A percentile compares a stretch with the other conserved stretches of the same genome.
Evolutionary conservation across 2,797 vertebrate species (phyloP).

Genomic region (Anniella stebbinsi): DNA sequence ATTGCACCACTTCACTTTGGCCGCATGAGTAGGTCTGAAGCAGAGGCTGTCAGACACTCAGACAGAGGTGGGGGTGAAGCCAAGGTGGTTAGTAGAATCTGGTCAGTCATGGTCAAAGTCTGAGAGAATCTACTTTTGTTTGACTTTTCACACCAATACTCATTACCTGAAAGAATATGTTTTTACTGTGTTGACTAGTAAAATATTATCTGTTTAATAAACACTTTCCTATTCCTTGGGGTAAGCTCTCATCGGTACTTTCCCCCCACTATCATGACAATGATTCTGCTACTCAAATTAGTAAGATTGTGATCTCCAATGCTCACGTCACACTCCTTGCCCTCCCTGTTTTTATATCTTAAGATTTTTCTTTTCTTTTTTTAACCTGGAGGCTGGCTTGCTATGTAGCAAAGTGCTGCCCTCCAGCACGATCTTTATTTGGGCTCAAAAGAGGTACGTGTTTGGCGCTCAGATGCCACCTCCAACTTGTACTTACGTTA

Average conservation of each 20-base stretch:
- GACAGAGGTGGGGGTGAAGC: not conserved
- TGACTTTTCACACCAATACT: not conserved
- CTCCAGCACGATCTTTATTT: too few relatives aligned
- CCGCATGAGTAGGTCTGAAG: not conserved
- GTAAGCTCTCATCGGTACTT: not conserved
- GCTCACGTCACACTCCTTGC: not conserved
- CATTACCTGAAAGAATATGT: not conserved
- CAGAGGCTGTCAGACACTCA: not conserved
- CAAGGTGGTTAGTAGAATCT: not conserved
- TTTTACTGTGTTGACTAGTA: not conserved
- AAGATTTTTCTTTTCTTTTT: not conserved
- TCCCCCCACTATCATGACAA: not conserved
- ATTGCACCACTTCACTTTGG: not conserved
- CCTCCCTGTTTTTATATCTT: not conserved
- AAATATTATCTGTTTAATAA: slow-evolving; percentile 2
- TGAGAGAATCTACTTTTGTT: too few relatives aligned
- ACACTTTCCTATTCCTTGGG: not conserved
- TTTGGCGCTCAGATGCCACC: too few relatives aligned
- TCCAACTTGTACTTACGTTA: too few relatives aligned
- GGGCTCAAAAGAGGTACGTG: too few relatives aligned
- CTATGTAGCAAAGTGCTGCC: too few relatives aligned
- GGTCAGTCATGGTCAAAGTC: not conserved
- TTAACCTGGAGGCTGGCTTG: too few relatives aligned
- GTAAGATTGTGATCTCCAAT: not conserved
- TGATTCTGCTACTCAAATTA: not conserved